Conservation (phyloP, 2,888 invertebrate species). For the Augochlorella aurata region DNA sequence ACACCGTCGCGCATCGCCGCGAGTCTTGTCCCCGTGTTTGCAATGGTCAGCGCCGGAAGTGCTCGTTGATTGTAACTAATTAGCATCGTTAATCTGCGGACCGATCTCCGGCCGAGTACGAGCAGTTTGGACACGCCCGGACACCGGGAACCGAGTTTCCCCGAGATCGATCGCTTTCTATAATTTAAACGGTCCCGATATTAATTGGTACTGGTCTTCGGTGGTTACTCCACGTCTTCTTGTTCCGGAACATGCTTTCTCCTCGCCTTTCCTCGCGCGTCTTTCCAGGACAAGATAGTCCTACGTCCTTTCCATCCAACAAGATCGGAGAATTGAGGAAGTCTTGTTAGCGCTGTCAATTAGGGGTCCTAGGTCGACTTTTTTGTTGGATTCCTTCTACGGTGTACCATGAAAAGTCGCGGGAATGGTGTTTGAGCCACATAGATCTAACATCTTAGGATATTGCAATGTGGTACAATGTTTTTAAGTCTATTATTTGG, state of each 20-base stretch:
- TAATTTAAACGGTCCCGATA: constrained; percentile 19
- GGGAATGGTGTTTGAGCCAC: too few relatives aligned
- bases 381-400: too few relatives aligned
- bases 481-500: too few relatives aligned
- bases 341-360: too few relatives aligned
- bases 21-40: constrained; percentile 13
- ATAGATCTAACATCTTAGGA: too few relatives aligned
- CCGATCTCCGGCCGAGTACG: constrained; percentile 21
- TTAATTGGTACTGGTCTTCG: constrained; percentile 15
- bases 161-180: constrained; percentile 33
- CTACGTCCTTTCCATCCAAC: too few relatives aligned
- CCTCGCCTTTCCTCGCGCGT: neutral
- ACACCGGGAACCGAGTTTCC: neutral
- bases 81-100: constrained; percentile 39
- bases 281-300: too few relatives aligned
- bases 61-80: constrained; percentile 53
- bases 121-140: constrained; percentile 22
- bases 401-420: too few relatives aligned
- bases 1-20: neutral
- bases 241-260: neutral
- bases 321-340: too few relatives aligned
- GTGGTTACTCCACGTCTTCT: neutral
- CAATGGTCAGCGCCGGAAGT: constrained; percentile 41
- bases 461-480: too few relatives aligned
- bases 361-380: too few relatives aligned